Evolutionary conservation across 1,140 invertebrate genomes (phyloP).

Genomic region (Glossosoma conforme): DNA sequence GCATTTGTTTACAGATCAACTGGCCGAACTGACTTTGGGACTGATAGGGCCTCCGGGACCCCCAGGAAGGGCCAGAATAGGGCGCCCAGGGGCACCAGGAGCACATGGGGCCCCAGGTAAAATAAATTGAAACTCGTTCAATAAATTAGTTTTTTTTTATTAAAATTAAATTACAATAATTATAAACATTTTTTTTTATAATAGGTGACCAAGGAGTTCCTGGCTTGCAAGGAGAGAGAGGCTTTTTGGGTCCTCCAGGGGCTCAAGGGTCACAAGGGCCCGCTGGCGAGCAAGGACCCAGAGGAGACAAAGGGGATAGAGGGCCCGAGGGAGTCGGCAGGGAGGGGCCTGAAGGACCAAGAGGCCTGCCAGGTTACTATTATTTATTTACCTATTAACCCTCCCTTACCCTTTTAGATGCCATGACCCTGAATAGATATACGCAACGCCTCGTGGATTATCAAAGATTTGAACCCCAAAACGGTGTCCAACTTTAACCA

Average conservation of each 20-base stretch:
- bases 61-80: constrained; percentile 55
- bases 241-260: constrained; percentile 62
- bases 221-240: constrained; percentile 46
- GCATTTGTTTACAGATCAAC: constrained; percentile 49
- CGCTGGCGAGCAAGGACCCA: constrained; percentile 55
- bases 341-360: constrained; percentile 62
- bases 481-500: no score
- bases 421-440: no score
- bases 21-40: constrained; percentile 54
- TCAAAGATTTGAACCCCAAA: no score
- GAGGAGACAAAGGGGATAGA: constrained; percentile 68
- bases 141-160: not conserved
- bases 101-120: constrained; percentile 59
- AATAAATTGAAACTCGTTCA: not conserved
- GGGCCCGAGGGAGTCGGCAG: constrained; percentile 62
- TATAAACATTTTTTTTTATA: constrained; percentile 4
- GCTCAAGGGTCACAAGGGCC: constrained; percentile 54
- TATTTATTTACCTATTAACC: no score
- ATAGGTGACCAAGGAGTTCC: constrained; percentile 27
- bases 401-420: no score
- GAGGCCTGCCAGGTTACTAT: constrained; percentile 57
- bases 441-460: no score
- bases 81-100: constrained; percentile 56
- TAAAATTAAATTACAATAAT: not conserved
- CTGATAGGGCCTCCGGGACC: constrained; percentile 58